Conservation (phyloP, 2,888 invertebrate species). For the Thumatha senex region DNA sequence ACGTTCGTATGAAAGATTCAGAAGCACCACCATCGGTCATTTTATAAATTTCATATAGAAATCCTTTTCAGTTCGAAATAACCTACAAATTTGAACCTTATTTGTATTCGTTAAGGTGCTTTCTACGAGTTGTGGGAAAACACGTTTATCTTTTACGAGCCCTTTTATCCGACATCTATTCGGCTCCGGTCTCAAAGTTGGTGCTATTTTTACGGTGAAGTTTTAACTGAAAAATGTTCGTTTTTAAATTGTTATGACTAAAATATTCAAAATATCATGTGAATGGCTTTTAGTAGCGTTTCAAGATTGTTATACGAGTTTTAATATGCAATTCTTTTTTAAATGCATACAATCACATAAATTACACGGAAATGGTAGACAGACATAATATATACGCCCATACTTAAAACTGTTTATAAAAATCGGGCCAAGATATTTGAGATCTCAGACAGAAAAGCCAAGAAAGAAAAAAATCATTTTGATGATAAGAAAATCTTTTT, state of each 20-base stretch:
- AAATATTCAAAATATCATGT: background rate
- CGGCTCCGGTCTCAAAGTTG: conserved; percentile 2
- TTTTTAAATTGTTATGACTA: background rate
- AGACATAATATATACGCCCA: too few relatives aligned
- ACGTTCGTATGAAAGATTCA: conserved; percentile 9
- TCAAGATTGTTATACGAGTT: too few relatives aligned
- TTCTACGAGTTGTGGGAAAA: background rate
- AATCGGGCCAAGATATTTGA: too few relatives aligned
- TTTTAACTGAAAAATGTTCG: conserved; percentile 8
- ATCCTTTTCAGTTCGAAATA: conserved; percentile 3
- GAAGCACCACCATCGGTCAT: conserved; percentile 7
- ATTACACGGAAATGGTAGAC: too few relatives aligned
- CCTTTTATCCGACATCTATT: conserved; percentile 8
- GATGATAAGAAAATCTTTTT: too few relatives aligned
- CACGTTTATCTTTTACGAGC: conserved; percentile 20
- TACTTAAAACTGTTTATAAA: too few relatives aligned
- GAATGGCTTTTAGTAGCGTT: background rate
- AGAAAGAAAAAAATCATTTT: too few relatives aligned
- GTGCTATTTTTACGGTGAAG: conserved; percentile 7
- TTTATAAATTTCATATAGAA: conserved; percentile 11
- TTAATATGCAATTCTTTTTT: too few relatives aligned
- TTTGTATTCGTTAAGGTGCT: conserved; percentile 1
- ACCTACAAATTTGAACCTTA: conserved; percentile 11
- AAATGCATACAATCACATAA: too few relatives aligned
- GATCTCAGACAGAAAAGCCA: too few relatives aligned